These are phyloP conservation scores for Villa cingulata DNA, from an alignment of 2,888 invertebrate species.

Conservation along the genomic window DNA sequence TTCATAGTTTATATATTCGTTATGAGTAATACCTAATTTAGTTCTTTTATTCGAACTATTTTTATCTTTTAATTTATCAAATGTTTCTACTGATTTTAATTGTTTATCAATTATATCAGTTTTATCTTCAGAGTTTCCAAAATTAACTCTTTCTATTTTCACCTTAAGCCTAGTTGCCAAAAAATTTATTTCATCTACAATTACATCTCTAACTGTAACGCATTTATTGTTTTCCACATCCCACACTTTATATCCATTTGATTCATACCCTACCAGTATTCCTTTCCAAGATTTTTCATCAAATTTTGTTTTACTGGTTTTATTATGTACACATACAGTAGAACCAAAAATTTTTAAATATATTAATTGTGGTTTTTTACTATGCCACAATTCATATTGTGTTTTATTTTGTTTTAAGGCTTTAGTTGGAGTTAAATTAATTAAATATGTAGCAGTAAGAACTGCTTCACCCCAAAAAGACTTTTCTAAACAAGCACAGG, in stretches of 20 bases:
- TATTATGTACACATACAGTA: slow-evolving; percentile 23
- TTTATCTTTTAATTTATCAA: neutral
- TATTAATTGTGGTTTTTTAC: slow-evolving; percentile 23
- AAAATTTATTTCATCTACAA: slow-evolving; percentile 25
- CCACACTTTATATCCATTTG: slow-evolving; percentile 27
- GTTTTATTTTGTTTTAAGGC: slow-evolving; percentile 23
- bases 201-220: slow-evolving; percentile 23
- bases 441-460: slow-evolving; percentile 25
- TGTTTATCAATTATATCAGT: slow-evolving; percentile 1
- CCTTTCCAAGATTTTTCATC: slow-evolving; percentile 26
- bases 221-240: slow-evolving; percentile 21
- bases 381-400: slow-evolving; percentile 29
- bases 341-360: slow-evolving; percentile 25
- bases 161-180: slow-evolving; percentile 9
- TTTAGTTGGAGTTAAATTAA: slow-evolving; percentile 27
- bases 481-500: slow-evolving; percentile 22
- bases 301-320: slow-evolving; percentile 21
- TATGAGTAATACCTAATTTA: neutral
- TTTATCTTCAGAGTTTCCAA: neutral
- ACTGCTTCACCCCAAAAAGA: slow-evolving; percentile 29
- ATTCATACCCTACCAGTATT: slow-evolving; percentile 23
- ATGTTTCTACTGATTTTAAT: slow-evolving; percentile 1
- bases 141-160: slow-evolving; percentile 1
- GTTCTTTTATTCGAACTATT: too few species aligned
- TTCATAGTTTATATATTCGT: neutral